phyloP scores from a whole-genome alignment of 2,888 invertebrate genomes.

The Cataglyphis rosenhaueri region DNA sequence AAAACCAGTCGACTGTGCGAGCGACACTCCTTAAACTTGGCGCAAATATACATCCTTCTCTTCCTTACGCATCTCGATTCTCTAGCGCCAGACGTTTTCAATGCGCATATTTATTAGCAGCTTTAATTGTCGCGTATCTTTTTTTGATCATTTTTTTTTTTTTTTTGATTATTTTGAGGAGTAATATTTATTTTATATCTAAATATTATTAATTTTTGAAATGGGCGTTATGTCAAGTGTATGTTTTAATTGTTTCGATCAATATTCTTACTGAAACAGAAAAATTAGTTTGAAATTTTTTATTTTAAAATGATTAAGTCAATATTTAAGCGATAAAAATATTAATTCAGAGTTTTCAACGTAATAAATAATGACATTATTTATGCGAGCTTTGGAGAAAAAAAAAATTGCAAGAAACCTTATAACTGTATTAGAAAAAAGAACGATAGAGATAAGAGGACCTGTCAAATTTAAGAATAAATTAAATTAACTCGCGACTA shows the following conservation, averaged over 20 bases:
- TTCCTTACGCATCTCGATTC: not conserved
- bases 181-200: not conserved
- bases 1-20: conserved; percentile 58
- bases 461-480: not conserved
- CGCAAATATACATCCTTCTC: not conserved
- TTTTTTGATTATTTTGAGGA: not conserved
- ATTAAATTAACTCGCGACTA: conserved; percentile 4
- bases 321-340: not conserved
- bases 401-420: not conserved
- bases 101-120: not conserved
- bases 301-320: not conserved
- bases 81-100: not conserved
- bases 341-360: not conserved
- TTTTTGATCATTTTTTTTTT: not conserved
- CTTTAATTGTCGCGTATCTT: not conserved
- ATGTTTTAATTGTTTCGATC: not conserved
- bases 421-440: not conserved
- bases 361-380: not conserved
- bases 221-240: not conserved
- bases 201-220: not conserved
- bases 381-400: not conserved
- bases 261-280: not conserved
- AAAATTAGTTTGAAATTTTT: not conserved
- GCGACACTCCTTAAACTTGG: conserved; percentile 39
- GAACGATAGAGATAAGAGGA: not conserved